Evolutionary conservation across 2,113 vertebrate species (phyloP).

Genomic region (Corythornis madagascariensis): DNA sequence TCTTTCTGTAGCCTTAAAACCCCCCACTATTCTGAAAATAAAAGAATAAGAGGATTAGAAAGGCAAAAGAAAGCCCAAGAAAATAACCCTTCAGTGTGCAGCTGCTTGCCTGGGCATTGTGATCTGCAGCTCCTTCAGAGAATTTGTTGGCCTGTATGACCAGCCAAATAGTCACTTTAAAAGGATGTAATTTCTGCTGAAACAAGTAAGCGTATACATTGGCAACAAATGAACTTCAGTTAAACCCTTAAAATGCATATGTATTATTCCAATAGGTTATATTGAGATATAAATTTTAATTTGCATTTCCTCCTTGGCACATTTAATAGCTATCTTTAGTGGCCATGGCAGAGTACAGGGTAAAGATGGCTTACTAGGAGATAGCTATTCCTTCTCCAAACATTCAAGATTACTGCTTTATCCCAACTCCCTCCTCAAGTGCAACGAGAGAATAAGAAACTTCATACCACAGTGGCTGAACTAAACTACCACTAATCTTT

Average conservation of each 20-base stretch:
- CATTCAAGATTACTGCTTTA: background rate
- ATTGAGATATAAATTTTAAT: background rate
- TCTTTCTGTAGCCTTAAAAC: background rate
- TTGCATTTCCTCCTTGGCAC: background rate
- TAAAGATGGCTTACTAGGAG: background rate
- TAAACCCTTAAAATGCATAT: background rate
- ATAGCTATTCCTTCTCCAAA: background rate
- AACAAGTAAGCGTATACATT: background rate
- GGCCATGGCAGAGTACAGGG: background rate
- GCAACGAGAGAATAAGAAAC: constrained; percentile 31
- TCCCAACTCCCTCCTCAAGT: background rate
- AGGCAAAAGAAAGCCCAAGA: background rate
- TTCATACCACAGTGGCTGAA: background rate
- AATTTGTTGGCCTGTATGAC: background rate
- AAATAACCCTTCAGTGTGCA: constrained; percentile 23
- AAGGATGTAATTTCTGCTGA: background rate
- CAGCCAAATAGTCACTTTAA: background rate
- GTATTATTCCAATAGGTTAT: background rate
- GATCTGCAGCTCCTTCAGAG: background rate
- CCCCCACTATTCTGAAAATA: background rate
- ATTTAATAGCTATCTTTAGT: background rate
- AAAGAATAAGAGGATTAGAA: constrained; percentile 46
- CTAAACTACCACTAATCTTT: constrained; percentile 56
- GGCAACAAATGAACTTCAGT: background rate
- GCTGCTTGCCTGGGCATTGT: background rate